Evolutionary conservation across 1,140 invertebrate species (phyloP).

Genomic region (Platyscapa corneri): DNA sequence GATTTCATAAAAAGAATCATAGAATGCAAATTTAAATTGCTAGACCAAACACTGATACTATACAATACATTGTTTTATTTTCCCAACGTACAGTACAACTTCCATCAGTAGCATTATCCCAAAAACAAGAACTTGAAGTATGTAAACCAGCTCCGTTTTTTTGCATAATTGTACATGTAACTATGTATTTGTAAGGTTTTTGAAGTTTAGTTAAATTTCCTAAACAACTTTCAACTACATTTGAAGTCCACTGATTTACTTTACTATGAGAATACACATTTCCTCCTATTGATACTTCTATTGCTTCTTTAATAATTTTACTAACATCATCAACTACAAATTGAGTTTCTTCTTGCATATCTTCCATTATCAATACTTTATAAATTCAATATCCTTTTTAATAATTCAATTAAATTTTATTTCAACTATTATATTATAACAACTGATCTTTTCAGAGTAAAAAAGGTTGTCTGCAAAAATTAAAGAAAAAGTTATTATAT

Average conservation of each 20-base stretch:
- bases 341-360: slow-evolving; percentile 79
- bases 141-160: slow-evolving; percentile 98
- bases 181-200: slow-evolving; percentile 99
- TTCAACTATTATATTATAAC: not conserved
- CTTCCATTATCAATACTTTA: slow-evolving; percentile 55
- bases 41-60: slow-evolving; percentile 93
- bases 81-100: slow-evolving; percentile 99
- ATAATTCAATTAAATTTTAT: not conserved
- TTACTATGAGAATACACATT: slow-evolving; percentile 97
- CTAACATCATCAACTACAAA: slow-evolving; percentile 99
- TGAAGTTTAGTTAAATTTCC: slow-evolving; percentile 93
- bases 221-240: slow-evolving; percentile 95
- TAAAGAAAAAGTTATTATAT: too few relatives aligned
- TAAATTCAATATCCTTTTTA: not conserved
- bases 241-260: slow-evolving; percentile 97
- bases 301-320: slow-evolving; percentile 98
- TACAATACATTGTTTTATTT: slow-evolving; percentile 99
- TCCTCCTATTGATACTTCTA: slow-evolving; percentile 95
- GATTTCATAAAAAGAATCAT: slow-evolving; percentile 10
- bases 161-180: slow-evolving; percentile 98
- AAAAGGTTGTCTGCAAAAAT: too few relatives aligned
- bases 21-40: slow-evolving; percentile 78
- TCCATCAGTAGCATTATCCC: slow-evolving; percentile 97
- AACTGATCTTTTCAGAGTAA: too few relatives aligned
- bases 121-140: slow-evolving; percentile 97